Conservation (phyloP, 2,888 invertebrate genomes). For the Zele albiditarsus region DNA sequence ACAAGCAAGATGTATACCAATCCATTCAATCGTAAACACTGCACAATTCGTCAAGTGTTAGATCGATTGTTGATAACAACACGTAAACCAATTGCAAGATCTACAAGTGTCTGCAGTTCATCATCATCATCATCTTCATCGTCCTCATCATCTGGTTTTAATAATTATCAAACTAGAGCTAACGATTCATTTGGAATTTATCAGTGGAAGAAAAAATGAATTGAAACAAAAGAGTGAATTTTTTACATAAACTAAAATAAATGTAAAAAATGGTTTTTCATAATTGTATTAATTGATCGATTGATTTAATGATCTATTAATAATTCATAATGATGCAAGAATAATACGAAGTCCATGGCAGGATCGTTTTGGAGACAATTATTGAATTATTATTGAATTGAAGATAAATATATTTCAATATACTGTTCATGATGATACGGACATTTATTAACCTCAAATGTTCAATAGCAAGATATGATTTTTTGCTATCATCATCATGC, state of each 20-base stretch:
- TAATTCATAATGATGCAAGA: background rate
- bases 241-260: background rate
- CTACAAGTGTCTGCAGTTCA: constrained; percentile 66
- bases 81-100: constrained; percentile 64
- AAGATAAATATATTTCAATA: too few species aligned
- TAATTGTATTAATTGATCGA: background rate
- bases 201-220: constrained; percentile 66
- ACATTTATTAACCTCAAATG: too few species aligned
- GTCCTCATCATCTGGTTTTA: constrained; percentile 31
- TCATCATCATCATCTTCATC: constrained; percentile 60
- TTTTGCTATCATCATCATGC: too few species aligned
- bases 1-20: constrained; percentile 79
- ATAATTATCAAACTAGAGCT: background rate
- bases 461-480: too few species aligned
- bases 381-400: too few species aligned
- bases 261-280: background rate
- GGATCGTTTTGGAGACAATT: background rate
- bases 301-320: too few species aligned
- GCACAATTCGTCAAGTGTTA: constrained; percentile 79
- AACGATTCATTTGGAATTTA: constrained; percentile 52
- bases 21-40: constrained; percentile 82
- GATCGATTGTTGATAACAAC: constrained; percentile 78
- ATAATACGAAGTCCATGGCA: background rate
- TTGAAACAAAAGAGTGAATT: background rate
- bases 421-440: too few species aligned